Percentiles rank a stretch among this genome's conserved stretches.
These are phyloP conservation scores for Remorina albescens DNA, from an alignment of 2,797 vertebrate genomes.

Conservation along the genomic window DNA sequence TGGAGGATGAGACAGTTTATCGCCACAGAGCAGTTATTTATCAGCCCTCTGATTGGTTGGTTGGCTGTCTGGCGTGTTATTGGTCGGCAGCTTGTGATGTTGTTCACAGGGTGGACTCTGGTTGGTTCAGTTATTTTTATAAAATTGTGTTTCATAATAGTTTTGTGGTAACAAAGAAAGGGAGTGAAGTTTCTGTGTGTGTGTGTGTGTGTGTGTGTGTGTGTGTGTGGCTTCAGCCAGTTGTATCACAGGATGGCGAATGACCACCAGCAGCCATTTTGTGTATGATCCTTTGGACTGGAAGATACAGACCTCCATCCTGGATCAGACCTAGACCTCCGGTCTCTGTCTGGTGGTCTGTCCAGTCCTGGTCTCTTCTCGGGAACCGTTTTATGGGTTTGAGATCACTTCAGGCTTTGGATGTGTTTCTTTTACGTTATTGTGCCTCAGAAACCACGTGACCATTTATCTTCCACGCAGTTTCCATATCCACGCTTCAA, in stretches of 20 bases:
- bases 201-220: conserved; percentile 33
- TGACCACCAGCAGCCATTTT: conserved; percentile 36
- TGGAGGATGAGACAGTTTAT: background rate
- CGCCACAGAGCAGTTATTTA: conserved; percentile 41
- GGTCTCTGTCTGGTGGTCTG: conserved; percentile 5
- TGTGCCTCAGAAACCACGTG: conserved; percentile 72
- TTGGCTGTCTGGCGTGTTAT: conserved; percentile 31
- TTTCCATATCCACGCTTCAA: conserved; percentile 62
- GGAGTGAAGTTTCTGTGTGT: conserved; percentile 11
- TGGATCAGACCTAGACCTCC: no score
- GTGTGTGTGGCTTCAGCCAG: conserved; percentile 32
- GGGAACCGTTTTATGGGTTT: conserved; percentile 32
- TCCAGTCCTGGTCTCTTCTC: conserved; percentile 48
- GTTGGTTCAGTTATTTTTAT: conserved; percentile 15
- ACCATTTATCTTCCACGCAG: conserved; percentile 44
- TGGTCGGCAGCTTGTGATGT: conserved; percentile 31
- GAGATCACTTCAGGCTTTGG: conserved; percentile 72
- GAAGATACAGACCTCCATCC: background rate
- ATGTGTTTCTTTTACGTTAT: conserved; percentile 54
- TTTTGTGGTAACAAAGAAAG: conserved; percentile 59
- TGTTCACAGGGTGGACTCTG: background rate
- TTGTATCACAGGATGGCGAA: conserved; percentile 49
- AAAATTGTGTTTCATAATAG: conserved; percentile 48
- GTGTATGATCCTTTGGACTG: background rate
- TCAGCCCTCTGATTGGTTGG: conserved; percentile 50